Evolutionary conservation across 1,140 invertebrate genomes (phyloP).

Genomic region (Camponotus floridanus): DNA sequence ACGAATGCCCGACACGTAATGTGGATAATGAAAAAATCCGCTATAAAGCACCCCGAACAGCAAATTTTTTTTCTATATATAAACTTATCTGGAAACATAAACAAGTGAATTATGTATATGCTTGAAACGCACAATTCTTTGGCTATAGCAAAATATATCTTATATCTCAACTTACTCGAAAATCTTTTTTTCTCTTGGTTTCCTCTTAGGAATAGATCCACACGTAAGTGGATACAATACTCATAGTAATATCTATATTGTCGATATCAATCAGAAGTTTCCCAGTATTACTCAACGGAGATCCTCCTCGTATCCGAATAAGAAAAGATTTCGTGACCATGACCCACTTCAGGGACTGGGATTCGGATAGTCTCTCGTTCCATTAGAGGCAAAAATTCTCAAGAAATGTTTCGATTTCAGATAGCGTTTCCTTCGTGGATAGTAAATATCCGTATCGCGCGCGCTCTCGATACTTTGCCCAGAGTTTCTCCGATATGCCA

Average conservation of each 20-base stretch:
- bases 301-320: conserved; percentile 39
- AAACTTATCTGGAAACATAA: conserved; percentile 55
- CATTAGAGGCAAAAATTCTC: conserved; percentile 71
- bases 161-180: not conserved
- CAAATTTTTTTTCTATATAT: conserved; percentile 57
- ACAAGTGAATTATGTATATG: conserved; percentile 36
- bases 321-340: conserved; percentile 63
- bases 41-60: conserved; percentile 55
- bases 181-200: not conserved
- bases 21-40: conserved; percentile 77
- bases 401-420: conserved; percentile 71
- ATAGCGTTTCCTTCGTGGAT: conserved; percentile 48
- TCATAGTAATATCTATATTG: conserved; percentile 37
- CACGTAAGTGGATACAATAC: not conserved
- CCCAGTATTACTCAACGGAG: conserved; percentile 11
- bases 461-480: not conserved
- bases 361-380: conserved; percentile 56
- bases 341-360: conserved; percentile 6
- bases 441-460: conserved; percentile 57
- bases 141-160: not conserved
- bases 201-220: not conserved
- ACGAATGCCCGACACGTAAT: conserved; percentile 66
- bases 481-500: conserved; percentile 41
- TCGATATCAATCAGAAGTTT: conserved; percentile 47
- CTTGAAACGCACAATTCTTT: not conserved